Conservation (phyloP, 2,888 invertebrate genomes). For the Caenorhabditis imperialis region DNA sequence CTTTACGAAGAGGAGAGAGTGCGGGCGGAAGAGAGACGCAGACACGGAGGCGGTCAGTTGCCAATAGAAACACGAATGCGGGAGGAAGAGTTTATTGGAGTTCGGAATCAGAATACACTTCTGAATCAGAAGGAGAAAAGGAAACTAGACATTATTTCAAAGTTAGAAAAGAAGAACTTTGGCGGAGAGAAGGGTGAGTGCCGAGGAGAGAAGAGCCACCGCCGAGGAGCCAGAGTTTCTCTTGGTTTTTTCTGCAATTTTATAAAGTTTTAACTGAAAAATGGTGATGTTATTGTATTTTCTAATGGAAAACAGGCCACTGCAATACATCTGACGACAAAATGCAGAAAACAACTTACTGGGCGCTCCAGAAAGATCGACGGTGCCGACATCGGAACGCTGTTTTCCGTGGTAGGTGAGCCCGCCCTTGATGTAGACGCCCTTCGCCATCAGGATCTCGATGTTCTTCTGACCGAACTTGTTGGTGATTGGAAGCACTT, state of each 20-base stretch:
- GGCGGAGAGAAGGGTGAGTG: slow-evolving; percentile 25
- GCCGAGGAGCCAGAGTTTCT: slow-evolving; percentile 19
- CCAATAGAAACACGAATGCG: too few species aligned
- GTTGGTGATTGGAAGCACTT: slow-evolving; percentile 23
- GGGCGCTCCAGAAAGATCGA: slow-evolving; percentile 27
- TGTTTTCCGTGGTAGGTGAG: slow-evolving; percentile 48
- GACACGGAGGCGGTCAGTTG: too few species aligned
- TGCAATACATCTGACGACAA: not conserved
- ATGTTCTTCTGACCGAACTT: slow-evolving; percentile 33
- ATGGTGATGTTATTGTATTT: not conserved
- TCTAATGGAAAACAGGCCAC: too few species aligned
- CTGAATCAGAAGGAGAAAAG: too few species aligned
- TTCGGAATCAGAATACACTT: slow-evolving; percentile 14
- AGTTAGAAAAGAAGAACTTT: slow-evolving; percentile 10
- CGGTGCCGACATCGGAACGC: slow-evolving; percentile 25
- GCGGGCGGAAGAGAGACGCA: slow-evolving; percentile 5
- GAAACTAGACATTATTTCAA: too few species aligned
- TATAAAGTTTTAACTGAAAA: too few species aligned
- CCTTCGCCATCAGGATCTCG: slow-evolving; percentile 41
- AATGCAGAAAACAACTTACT: slow-evolving; percentile 13
- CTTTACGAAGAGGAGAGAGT: slow-evolving; percentile 19
- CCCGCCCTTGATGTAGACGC: slow-evolving; percentile 25
- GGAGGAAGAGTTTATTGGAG: slow-evolving; percentile 37
- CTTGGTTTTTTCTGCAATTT: slow-evolving; percentile 11
- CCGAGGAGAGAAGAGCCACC: slow-evolving; percentile 26